Conservation (phyloP, 2,797 vertebrate genomes). For the Syngnathus acus region DNA sequence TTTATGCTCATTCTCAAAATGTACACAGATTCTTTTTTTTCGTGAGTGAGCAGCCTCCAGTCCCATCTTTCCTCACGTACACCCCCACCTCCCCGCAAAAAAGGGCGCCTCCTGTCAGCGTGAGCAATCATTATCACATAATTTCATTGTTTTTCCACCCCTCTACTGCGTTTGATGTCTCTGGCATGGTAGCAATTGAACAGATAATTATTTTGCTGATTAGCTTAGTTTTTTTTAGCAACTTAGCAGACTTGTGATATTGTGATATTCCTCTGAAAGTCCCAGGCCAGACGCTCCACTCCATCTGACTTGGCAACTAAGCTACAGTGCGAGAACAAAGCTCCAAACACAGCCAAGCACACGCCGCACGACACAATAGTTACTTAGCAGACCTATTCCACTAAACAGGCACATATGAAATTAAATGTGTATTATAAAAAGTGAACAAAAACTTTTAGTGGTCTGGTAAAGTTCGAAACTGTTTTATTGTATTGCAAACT, state of each 20-base stretch:
- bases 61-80: constrained; percentile 23
- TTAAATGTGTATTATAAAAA: not conserved
- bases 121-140: constrained; percentile 64
- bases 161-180: constrained; percentile 58
- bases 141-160: constrained; percentile 54
- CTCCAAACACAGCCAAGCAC: constrained; percentile 42
- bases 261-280: constrained; percentile 68
- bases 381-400: constrained; percentile 27
- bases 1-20: constrained; percentile 35
- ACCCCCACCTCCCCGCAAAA: constrained; percentile 11
- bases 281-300: constrained; percentile 65
- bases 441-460: not conserved
- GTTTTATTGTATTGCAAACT: not conserved
- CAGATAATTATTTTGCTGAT: constrained; percentile 68
- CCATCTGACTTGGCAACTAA: constrained; percentile 63
- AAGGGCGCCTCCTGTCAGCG: constrained; percentile 48
- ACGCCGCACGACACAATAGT: constrained; percentile 46
- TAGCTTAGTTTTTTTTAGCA: constrained; percentile 63
- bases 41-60: constrained; percentile 20
- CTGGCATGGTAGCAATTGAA: constrained; percentile 55
- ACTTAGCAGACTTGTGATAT: constrained; percentile 63
- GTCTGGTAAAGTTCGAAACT: not conserved
- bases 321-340: constrained; percentile 42
- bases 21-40: constrained; percentile 12
- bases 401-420: constrained; percentile 7